Conservation (phyloP, 2,797 vertebrate species). For the Peromyscus aztecus region DNA sequence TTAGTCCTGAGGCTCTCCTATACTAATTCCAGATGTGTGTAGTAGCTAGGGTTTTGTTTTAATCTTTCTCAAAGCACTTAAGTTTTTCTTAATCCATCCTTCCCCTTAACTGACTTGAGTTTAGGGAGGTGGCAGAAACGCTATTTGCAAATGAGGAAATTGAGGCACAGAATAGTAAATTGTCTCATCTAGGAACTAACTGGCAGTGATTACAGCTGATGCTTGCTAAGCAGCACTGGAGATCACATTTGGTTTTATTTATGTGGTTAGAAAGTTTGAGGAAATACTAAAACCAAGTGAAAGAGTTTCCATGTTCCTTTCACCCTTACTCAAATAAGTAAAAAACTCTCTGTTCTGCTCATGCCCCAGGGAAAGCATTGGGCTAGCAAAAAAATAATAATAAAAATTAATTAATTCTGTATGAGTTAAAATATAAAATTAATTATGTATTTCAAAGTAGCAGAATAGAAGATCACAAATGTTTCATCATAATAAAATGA, state of each 20-base stretch:
- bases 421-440: slow-evolving; percentile 38
- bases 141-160: slow-evolving; percentile 54
- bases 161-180: slow-evolving; percentile 46
- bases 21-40: slow-evolving; percentile 45
- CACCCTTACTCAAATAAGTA: slow-evolving; percentile 42
- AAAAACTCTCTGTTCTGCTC: not conserved
- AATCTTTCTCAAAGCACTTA: slow-evolving; percentile 21
- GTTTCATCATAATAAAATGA: not conserved
- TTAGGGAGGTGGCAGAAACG: not conserved
- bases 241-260: not conserved
- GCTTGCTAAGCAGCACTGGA: not conserved
- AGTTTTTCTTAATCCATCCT: slow-evolving; percentile 10
- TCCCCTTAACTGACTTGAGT: not conserved
- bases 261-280: not conserved
- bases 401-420: slow-evolving; percentile 16
- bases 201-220: not conserved
- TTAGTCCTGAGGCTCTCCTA: slow-evolving; percentile 42
- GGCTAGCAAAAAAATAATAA: not conserved
- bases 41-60: not conserved
- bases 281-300: slow-evolving; percentile 36
- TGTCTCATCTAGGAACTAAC: not conserved
- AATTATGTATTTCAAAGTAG: slow-evolving; percentile 15
- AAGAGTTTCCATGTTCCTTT: not conserved
- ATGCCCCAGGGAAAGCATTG: not conserved
- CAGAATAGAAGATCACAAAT: not conserved